These are phyloP conservation scores for Pogonomyrmex barbatus DNA, from an alignment of 1,140 invertebrate species.

Conservation along the genomic window DNA sequence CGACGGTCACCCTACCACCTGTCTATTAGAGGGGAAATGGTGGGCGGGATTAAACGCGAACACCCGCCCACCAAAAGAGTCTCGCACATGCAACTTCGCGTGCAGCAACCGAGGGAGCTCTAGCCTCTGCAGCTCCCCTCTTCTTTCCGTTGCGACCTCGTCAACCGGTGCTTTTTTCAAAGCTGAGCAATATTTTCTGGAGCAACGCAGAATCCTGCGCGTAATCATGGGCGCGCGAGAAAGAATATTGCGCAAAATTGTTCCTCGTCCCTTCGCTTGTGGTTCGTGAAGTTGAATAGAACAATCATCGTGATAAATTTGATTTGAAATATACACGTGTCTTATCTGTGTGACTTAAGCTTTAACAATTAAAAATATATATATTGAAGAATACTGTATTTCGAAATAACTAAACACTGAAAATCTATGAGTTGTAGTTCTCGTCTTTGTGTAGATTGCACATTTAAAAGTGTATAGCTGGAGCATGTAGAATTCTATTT, in stretches of 20 bases:
- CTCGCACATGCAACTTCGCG: conserved; percentile 73
- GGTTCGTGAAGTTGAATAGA: background rate
- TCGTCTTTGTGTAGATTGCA: background rate
- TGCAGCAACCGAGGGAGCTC: conserved; percentile 40
- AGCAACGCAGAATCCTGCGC: conserved; percentile 70
- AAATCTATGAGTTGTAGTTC: background rate
- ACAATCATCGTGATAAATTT: background rate
- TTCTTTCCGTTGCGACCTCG: conserved; percentile 7
- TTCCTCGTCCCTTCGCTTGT: background rate
- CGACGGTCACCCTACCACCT: conserved; percentile 65
- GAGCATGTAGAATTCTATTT: background rate
- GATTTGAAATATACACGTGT: background rate
- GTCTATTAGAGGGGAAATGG: conserved; percentile 71
- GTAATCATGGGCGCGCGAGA: conserved; percentile 62
- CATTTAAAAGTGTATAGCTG: background rate
- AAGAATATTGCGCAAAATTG: conserved; percentile 31
- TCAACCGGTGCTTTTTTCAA: conserved; percentile 62
- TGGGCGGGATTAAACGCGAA: conserved; percentile 73
- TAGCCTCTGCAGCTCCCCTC: background rate
- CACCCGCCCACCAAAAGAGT: conserved; percentile 71
- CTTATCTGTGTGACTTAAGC: background rate
- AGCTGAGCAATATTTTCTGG: conserved; percentile 67
- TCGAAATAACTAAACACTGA: background rate
- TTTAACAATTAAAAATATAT: background rate
- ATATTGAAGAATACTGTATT: too few relatives aligned